These are phyloP conservation scores for Daubentonia madagascariensis DNA, from an alignment of 2,113 vertebrate species.

Conservation along the genomic window DNA sequence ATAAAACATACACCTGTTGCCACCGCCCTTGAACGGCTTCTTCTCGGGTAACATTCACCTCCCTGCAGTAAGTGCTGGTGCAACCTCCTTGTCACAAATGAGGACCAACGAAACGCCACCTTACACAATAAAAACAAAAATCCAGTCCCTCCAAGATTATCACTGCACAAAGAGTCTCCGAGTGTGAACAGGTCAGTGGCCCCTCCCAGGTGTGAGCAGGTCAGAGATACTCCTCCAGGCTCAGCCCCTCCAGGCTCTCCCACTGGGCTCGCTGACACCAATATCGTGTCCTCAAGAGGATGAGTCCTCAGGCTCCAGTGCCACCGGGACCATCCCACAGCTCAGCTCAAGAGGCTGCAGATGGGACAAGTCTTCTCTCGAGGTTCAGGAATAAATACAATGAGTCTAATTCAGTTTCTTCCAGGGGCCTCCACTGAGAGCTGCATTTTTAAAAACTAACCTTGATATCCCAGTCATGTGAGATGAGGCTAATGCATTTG, in stretches of 20 bases:
- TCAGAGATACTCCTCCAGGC: rapidly evolving
- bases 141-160: too few relatives aligned
- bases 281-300: rapidly evolving
- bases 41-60: background rate
- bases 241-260: background rate
- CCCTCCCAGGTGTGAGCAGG: too few relatives aligned
- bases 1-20: rapidly evolving
- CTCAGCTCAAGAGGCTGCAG: background rate
- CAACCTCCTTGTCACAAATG: too few relatives aligned
- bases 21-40: background rate
- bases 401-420: rapidly evolving
- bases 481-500: rapidly evolving
- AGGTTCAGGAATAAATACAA: rapidly evolving
- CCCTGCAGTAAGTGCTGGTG: background rate
- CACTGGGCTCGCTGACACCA: rapidly evolving
- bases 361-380: background rate
- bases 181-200: too few relatives aligned
- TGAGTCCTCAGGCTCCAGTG: rapidly evolving
- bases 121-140: background rate
- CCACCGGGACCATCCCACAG: rapidly evolving
- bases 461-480: rapidly evolving
- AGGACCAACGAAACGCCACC: background rate
- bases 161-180: background rate
- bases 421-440: too few relatives aligned
- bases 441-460: background rate